phyloP scores from a whole-genome alignment of 1,140 invertebrate genomes.

The Coenobita brevimanus region DNA sequence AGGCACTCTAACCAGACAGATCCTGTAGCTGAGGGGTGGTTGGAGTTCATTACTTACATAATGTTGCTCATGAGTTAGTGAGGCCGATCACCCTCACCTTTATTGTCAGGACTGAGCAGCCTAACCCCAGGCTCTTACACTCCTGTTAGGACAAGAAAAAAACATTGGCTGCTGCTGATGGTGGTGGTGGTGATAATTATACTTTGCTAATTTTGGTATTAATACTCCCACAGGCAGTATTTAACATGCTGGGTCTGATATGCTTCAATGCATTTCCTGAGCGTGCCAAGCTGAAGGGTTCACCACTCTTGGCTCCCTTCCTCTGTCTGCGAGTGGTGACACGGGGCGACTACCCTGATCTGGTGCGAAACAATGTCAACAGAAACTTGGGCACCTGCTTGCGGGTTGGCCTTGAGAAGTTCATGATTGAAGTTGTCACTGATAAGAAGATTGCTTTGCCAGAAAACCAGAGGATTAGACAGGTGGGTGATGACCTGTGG shows the following conservation, averaged over 20 bases:
- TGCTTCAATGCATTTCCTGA: constrained; percentile 97
- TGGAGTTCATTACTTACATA: no score
- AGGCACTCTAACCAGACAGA: no score
- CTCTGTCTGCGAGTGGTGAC: constrained; percentile 97
- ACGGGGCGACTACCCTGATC: constrained; percentile 93
- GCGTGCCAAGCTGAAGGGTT: constrained; percentile 91
- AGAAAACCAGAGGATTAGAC: constrained; percentile 68
- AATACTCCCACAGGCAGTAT: constrained; percentile 84
- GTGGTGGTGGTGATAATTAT: no score
- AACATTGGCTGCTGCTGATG: no score
- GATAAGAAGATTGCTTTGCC: constrained; percentile 81
- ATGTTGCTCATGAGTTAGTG: no score
- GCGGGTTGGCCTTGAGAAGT: constrained; percentile 94
- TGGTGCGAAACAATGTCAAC: constrained; percentile 86
- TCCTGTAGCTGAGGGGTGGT: no score
- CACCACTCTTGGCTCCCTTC: constrained; percentile 93
- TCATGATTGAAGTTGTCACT: constrained; percentile 97
- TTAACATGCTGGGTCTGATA: constrained; percentile 92
- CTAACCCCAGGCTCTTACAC: no score
- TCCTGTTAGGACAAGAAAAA: no score
- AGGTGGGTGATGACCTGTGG: constrained; percentile 58
- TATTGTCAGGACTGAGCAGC: no score
- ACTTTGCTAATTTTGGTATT: no score
- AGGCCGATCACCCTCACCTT: no score
- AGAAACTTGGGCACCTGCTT: constrained; percentile 92